A percentile compares a stretch with the other conserved stretches of the same genome.
phyloP scores from a whole-genome alignment of 2,797 vertebrate species.

The Limosa lapponica region DNA sequence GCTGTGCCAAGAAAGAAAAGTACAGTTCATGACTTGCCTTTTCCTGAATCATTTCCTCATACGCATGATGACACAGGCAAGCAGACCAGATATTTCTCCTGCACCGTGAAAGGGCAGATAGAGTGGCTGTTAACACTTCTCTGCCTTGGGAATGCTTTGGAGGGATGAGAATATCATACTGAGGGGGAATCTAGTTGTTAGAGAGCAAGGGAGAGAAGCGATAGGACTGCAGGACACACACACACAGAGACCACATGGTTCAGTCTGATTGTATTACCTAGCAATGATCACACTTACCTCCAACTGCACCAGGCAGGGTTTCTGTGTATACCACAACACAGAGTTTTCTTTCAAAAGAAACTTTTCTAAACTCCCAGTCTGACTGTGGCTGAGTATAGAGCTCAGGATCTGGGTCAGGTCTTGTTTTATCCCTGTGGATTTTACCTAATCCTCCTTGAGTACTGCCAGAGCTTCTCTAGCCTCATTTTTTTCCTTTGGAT shows the following conservation, averaged over 20 bases:
- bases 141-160: not conserved
- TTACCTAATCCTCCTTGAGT: conserved; percentile 33
- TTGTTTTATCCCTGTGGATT: conserved; percentile 49
- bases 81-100: not conserved
- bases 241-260: not conserved
- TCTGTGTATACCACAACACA: not conserved
- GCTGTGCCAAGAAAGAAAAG: not conserved
- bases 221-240: not conserved
- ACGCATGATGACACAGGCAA: not conserved
- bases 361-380: not conserved
- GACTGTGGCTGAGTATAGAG: not conserved
- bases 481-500: conserved; percentile 38
- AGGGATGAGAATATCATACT: not conserved
- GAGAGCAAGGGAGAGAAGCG: not conserved
- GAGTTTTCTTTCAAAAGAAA: conserved; percentile 19
- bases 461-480: conserved; percentile 34
- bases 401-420: conserved; percentile 2
- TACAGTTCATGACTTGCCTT: not conserved
- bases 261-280: not conserved
- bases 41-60: not conserved
- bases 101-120: not conserved
- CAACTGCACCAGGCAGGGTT: not conserved
- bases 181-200: not conserved
- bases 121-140: not conserved
- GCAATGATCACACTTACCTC: not conserved